phyloP scores from a whole-genome alignment of 2,888 invertebrate species.

The Abrostola triplasia region DNA sequence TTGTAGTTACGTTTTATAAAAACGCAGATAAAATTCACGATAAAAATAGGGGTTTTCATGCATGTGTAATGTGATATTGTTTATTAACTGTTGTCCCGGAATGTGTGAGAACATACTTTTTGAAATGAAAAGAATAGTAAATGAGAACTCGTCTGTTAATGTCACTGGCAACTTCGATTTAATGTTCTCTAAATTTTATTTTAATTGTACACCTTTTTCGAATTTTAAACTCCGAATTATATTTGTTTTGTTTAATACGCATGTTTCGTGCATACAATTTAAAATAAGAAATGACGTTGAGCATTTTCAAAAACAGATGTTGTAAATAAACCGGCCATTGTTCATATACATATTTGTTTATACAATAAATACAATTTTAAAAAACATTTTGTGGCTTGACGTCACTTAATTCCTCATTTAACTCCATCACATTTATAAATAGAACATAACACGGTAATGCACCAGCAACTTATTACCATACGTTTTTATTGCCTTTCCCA shows the following conservation, averaged over 20 bases:
- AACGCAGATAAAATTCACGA: constrained; percentile 37
- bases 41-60: constrained; percentile 37
- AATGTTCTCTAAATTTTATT: too few species aligned
- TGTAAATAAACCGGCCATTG: too few species aligned
- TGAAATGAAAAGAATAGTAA: neutral
- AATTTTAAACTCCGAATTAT: too few species aligned
- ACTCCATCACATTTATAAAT: neutral
- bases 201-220: too few species aligned
- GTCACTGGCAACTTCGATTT: too few species aligned
- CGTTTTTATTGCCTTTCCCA: constrained; percentile 33
- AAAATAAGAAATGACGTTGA: too few species aligned
- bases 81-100: constrained; percentile 16
- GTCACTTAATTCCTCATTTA: constrained; percentile 1
- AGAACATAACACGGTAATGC: constrained; percentile 25
- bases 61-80: constrained; percentile 34
- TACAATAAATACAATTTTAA: too few species aligned
- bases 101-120: neutral
- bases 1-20: constrained; percentile 18
- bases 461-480: constrained; percentile 20
- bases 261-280: too few species aligned
- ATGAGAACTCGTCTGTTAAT: too few species aligned
- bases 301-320: too few species aligned
- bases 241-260: too few species aligned
- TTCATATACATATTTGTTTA: too few species aligned
- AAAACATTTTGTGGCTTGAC: neutral